Percentiles rank a stretch among this genome's conserved stretches.
Evolutionary conservation across 2,888 invertebrate genomes (phyloP).

Genomic region (Eugnorisma glareosa): DNA sequence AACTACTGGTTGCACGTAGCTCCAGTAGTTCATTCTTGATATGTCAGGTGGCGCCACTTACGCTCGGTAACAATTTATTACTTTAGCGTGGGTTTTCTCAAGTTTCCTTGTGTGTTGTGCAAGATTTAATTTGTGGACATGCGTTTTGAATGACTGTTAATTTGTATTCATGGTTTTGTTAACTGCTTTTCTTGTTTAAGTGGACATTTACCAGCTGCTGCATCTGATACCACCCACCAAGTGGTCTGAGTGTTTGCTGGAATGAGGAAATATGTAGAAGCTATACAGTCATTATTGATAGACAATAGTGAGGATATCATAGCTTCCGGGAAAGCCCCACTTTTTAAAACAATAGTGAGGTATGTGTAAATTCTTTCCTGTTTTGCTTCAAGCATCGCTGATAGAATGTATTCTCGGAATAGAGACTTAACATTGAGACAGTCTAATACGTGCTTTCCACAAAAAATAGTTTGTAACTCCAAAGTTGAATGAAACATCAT

Average conservation of each 20-base stretch:
- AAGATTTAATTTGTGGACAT: constrained; percentile 53
- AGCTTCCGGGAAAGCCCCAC: too few relatives aligned
- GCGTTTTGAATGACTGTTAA: constrained; percentile 43
- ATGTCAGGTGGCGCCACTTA: constrained; percentile 58
- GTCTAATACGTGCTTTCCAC: neutral
- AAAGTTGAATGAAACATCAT: constrained; percentile 11
- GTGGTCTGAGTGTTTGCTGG: neutral
- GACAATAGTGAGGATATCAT: neutral
- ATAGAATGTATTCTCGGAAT: neutral
- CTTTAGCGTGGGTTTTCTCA: constrained; percentile 54
- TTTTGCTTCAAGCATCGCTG: neutral
- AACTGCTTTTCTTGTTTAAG: constrained; percentile 17
- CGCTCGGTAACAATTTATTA: constrained; percentile 54
- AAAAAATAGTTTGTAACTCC: neutral
- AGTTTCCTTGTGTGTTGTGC: constrained; percentile 39
- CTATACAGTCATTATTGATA: neutral
- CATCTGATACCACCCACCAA: neutral
- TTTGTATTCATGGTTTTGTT: constrained; percentile 53
- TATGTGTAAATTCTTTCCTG: neutral
- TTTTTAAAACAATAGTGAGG: neutral
- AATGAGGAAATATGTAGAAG: neutral
- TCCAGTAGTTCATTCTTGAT: constrained; percentile 59
- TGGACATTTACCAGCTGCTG: neutral
- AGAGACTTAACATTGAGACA: neutral
- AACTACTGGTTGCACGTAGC: constrained; percentile 58